Conservation (phyloP, 2,797 vertebrate genomes). For the Artibeus lituratus region DNA sequence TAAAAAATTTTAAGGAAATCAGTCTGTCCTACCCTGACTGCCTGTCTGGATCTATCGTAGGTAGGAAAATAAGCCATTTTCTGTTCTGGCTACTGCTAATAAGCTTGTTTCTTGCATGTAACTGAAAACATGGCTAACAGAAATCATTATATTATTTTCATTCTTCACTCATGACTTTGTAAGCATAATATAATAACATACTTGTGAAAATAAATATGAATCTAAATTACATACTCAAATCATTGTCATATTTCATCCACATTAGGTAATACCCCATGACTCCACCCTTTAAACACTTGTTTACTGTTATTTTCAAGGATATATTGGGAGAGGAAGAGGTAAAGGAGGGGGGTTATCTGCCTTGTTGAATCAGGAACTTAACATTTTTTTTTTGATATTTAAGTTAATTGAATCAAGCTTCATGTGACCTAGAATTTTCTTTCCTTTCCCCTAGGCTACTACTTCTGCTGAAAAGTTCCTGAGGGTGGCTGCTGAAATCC, state of each 20-base stretch:
- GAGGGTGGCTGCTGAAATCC: neutral
- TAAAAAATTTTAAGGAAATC: neutral
- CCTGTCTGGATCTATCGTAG: neutral
- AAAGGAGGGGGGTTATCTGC: neutral
- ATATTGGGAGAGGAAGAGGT: neutral
- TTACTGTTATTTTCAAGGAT: neutral
- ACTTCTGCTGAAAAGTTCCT: neutral
- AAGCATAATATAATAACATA: neutral
- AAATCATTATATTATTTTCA: neutral
- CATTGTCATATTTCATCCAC: neutral
- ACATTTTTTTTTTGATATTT: neutral
- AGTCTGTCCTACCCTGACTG: neutral
- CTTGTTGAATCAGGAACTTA: neutral
- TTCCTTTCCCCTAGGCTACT: neutral
- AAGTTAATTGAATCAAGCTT: neutral
- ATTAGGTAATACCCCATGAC: neutral
- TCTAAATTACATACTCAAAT: neutral
- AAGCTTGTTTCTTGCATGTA: neutral
- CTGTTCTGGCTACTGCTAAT: neutral
- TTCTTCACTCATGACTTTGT: neutral
- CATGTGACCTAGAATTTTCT: neutral
- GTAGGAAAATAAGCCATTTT: neutral
- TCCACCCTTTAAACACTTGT: neutral
- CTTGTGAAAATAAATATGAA: neutral
- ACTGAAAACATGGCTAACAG: neutral